phyloP scores from a whole-genome alignment of 2,113 vertebrate genomes.

The Toxotes chatareus region DNA sequence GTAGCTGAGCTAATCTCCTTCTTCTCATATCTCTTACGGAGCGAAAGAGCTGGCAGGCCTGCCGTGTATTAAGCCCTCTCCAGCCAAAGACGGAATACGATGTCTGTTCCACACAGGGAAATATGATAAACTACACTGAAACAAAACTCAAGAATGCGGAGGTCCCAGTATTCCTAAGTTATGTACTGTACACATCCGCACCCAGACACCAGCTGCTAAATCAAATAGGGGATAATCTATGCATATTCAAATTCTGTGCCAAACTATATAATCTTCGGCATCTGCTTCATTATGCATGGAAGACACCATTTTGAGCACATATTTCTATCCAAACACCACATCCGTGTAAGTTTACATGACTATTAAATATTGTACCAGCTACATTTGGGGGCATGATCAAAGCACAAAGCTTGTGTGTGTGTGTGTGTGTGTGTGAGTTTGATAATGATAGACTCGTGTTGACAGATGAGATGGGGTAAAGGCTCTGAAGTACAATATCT shows the following conservation, averaged over 20 bases:
- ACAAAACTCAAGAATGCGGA: conserved; percentile 57
- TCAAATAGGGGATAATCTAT: conserved; percentile 78
- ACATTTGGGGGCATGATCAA: conserved; percentile 63
- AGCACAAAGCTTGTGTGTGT: conserved; percentile 46
- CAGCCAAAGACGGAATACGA: conserved; percentile 73
- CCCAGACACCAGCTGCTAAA: conserved; percentile 77
- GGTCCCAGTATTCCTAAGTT: conserved; percentile 54
- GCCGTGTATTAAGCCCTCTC: conserved; percentile 72
- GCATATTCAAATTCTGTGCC: conserved; percentile 75
- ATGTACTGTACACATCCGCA: conserved; percentile 68
- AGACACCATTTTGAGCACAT: conserved; percentile 57
- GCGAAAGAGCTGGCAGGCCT: conserved; percentile 71
- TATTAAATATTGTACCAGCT: conserved; percentile 64
- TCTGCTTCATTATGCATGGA: conserved; percentile 77
- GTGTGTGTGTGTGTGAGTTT: conserved; percentile 28
- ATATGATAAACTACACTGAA: conserved; percentile 69
- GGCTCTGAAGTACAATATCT: conserved; percentile 65
- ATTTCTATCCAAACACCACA: conserved; percentile 56
- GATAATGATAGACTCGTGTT: conserved; percentile 60
- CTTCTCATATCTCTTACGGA: conserved; percentile 77
- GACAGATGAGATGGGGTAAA: conserved; percentile 69
- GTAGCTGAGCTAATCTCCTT: conserved; percentile 79
- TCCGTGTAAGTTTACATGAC: conserved; percentile 49
- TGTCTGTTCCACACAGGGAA: conserved; percentile 69
- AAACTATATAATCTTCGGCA: conserved; percentile 78